phyloP scores from a whole-genome alignment of 2,888 invertebrate species.

The Altica lythri region DNA sequence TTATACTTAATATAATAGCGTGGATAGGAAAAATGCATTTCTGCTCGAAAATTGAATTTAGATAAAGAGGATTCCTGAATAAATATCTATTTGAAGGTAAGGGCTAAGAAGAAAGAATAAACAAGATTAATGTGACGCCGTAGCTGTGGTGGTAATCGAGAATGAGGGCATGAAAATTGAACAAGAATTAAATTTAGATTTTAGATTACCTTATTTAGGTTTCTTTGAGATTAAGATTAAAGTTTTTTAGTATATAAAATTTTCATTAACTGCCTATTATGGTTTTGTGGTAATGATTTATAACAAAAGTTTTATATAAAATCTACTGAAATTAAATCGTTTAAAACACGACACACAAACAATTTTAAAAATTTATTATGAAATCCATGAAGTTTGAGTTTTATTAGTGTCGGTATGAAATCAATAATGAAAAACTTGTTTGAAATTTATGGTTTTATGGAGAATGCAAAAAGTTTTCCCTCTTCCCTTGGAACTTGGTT shows the following conservation, averaged over 20 bases:
- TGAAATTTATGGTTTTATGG: slow-evolving; percentile 38
- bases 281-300: not conserved
- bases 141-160: not conserved
- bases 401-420: slow-evolving; percentile 34
- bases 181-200: slow-evolving; percentile 7
- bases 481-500: slow-evolving; percentile 26
- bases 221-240: slow-evolving; percentile 1
- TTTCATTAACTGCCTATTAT: not conserved
- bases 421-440: slow-evolving; percentile 37
- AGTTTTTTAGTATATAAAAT: no score
- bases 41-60: slow-evolving; percentile 35
- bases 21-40: slow-evolving; percentile 25
- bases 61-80: slow-evolving; percentile 34
- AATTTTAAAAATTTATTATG: slow-evolving; percentile 38
- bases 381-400: slow-evolving; percentile 37
- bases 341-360: slow-evolving; percentile 38
- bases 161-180: not conserved
- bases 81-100: slow-evolving; percentile 34
- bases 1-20: slow-evolving; percentile 18
- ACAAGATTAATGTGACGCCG: slow-evolving; percentile 15
- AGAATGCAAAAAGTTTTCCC: slow-evolving; percentile 23
- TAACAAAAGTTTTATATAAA: slow-evolving; percentile 4
- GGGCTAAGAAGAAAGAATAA: slow-evolving; percentile 11
- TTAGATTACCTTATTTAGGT: not conserved
- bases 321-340: slow-evolving; percentile 33